These are phyloP conservation scores for Australoheros scitulus DNA, from an alignment of 2,113 vertebrate species.

Conservation along the genomic window DNA sequence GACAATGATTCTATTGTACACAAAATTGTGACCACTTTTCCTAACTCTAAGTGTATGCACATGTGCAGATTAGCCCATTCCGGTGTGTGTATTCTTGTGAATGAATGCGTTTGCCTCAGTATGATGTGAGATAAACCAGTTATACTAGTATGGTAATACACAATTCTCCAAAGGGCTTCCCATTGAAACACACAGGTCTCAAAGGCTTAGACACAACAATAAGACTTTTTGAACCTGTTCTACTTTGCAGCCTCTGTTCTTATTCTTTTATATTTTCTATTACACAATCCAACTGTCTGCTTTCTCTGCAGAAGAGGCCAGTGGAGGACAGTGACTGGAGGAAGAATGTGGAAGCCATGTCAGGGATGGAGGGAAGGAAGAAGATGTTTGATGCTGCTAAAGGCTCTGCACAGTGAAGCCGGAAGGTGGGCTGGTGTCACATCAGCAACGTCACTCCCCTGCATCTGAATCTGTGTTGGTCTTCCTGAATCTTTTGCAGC, in stretches of 20 bases:
- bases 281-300: not conserved
- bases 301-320: conserved; percentile 84
- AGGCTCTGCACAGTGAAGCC: conserved; percentile 69
- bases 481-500: not conserved
- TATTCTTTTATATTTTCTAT: not conserved
- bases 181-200: not conserved
- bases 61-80: conserved; percentile 10
- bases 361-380: conserved; percentile 95
- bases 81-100: conserved; percentile 6
- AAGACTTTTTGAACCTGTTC: not conserved
- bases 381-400: conserved; percentile 96
- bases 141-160: conserved; percentile 21
- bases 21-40: conserved; percentile 32
- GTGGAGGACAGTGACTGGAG: conserved; percentile 95
- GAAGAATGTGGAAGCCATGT: conserved; percentile 98
- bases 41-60: conserved; percentile 17
- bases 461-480: not conserved
- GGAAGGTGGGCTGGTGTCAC: not conserved
- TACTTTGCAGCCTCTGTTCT: not conserved
- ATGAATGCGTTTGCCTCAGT: not conserved
- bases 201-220: conserved; percentile 25
- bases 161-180: conserved; percentile 25
- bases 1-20: conserved; percentile 67
- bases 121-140: conserved; percentile 47
- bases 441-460: not conserved